These are phyloP conservation scores for Pseudorasbora parva DNA, from an alignment of 2,113 vertebrate genomes.

Conservation along the genomic window DNA sequence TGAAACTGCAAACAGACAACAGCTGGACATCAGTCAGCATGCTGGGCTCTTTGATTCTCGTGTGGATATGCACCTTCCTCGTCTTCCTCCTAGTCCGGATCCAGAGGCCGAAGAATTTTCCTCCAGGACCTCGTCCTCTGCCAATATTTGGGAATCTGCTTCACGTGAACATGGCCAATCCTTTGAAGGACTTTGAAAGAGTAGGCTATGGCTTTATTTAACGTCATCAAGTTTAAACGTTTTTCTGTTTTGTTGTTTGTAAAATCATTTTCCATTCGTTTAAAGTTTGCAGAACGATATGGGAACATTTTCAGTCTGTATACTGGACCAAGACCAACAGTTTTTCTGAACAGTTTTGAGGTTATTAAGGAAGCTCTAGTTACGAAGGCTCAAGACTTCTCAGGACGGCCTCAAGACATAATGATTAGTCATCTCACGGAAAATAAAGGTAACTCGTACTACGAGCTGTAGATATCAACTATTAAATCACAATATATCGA, in stretches of 20 bases:
- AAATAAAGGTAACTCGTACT: slow-evolving; percentile 53
- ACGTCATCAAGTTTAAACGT: not conserved
- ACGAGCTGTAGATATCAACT: not conserved
- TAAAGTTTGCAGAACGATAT: slow-evolving; percentile 68
- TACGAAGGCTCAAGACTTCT: slow-evolving; percentile 65
- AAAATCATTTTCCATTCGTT: not conserved
- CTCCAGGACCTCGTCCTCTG: slow-evolving; percentile 67
- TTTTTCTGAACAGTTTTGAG: slow-evolving; percentile 64
- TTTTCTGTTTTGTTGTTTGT: not conserved
- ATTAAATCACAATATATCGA: not conserved
- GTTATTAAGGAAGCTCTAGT: slow-evolving; percentile 70
- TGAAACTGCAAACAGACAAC: not conserved
- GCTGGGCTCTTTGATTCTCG: slow-evolving; percentile 61
- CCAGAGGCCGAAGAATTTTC: slow-evolving; percentile 73
- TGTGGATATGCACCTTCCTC: slow-evolving; percentile 59
- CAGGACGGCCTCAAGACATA: slow-evolving; percentile 70
- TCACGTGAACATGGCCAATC: slow-evolving; percentile 65
- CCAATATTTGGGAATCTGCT: slow-evolving; percentile 73
- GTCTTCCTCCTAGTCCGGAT: slow-evolving; percentile 57
- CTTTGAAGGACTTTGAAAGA: slow-evolving; percentile 70
- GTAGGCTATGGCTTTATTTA: slow-evolving; percentile 60
- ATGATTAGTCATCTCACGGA: slow-evolving; percentile 49
- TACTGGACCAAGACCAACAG: slow-evolving; percentile 63
- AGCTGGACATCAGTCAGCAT: slow-evolving; percentile 56
- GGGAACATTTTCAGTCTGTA: slow-evolving; percentile 72